phyloP scores from a whole-genome alignment of 2,888 invertebrate genomes.

The Amphimallon solstitiale region DNA sequence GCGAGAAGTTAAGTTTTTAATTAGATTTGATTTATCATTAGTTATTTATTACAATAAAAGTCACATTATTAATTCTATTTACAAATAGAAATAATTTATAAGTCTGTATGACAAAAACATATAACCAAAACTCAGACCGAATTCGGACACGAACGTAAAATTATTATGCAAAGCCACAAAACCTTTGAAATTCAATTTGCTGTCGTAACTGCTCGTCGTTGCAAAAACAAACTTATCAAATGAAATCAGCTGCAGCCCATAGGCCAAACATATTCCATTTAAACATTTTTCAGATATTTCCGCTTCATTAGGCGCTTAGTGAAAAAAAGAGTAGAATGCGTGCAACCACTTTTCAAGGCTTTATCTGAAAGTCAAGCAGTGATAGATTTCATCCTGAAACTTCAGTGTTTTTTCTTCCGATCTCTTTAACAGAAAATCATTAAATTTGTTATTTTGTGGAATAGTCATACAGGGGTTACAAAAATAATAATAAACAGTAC shows the following conservation, averaged over 20 bases:
- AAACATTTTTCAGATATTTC: slow-evolving; percentile 38
- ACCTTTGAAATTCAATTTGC: slow-evolving; percentile 22
- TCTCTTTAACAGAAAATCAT: slow-evolving; percentile 28
- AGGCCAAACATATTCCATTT: slow-evolving; percentile 27
- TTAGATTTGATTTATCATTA: too few species aligned
- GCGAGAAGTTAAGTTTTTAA: too few species aligned
- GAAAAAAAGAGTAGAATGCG: slow-evolving; percentile 35
- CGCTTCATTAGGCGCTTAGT: slow-evolving; percentile 36
- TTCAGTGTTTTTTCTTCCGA: slow-evolving; percentile 12
- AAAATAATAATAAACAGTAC: too few species aligned
- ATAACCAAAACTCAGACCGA: not conserved
- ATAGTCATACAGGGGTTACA: too few species aligned
- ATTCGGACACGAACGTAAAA: not conserved
- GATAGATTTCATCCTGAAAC: slow-evolving; percentile 35
- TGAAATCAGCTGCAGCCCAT: slow-evolving; percentile 14
- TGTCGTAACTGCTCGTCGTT: slow-evolving; percentile 10
- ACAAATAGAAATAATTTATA: too few species aligned
- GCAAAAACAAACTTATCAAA: slow-evolving; percentile 28
- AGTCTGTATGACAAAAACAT: not conserved
- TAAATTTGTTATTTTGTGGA: not conserved
- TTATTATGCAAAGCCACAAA: slow-evolving; percentile 27
- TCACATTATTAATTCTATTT: not conserved
- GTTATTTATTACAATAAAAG: too few species aligned
- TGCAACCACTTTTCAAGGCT: slow-evolving; percentile 36
- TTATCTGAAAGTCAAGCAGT: slow-evolving; percentile 36